Conservation (phyloP, 2,888 invertebrate genomes). For the Drosophila anomelani region DNA sequence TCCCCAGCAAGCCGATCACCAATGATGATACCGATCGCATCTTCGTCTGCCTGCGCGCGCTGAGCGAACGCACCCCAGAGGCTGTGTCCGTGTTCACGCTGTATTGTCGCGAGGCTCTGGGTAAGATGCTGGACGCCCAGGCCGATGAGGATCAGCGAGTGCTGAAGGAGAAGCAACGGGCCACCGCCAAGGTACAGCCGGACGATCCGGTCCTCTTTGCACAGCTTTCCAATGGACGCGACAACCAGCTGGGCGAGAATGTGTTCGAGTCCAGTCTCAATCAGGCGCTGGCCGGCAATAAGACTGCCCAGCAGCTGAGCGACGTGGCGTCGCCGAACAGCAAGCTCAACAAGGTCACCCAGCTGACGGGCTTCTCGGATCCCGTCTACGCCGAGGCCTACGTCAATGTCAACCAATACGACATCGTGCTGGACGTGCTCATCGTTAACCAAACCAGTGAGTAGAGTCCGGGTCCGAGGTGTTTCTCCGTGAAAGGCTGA, state of each 20-base stretch:
- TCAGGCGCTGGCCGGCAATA: slow-evolving; percentile 92
- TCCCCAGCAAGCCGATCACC: slow-evolving; percentile 92
- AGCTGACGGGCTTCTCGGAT: slow-evolving; percentile 99
- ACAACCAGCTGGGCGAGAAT: slow-evolving; percentile 87
- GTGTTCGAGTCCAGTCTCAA: slow-evolving; percentile 97
- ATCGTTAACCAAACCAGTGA: slow-evolving; percentile 98
- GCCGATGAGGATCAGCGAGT: slow-evolving; percentile 86
- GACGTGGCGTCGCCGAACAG: slow-evolving; percentile 86
- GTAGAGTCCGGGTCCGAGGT: slow-evolving; percentile 42
- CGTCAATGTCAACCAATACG: slow-evolving; percentile 99
- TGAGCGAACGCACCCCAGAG: slow-evolving; percentile 89
- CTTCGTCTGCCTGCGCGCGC: slow-evolving; percentile 91
- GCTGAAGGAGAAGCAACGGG: slow-evolving; percentile 88
- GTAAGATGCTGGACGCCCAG: slow-evolving; percentile 93
- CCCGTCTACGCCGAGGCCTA: slow-evolving; percentile 99
- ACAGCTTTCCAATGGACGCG: slow-evolving; percentile 89
- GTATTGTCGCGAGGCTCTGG: slow-evolving; percentile 91
- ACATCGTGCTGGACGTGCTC: slow-evolving; percentile 98
- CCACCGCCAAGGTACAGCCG: slow-evolving; percentile 89
- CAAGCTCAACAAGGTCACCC: slow-evolving; percentile 93
- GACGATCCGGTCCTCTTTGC: slow-evolving; percentile 94
- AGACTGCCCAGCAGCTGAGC: slow-evolving; percentile 82
- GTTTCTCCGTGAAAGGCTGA: not conserved
- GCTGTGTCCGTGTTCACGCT: slow-evolving; percentile 90
- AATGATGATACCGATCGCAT: slow-evolving; percentile 97